These are phyloP conservation scores for Butorides virescens DNA, from an alignment of 2,113 vertebrate species.

Conservation along the genomic window DNA sequence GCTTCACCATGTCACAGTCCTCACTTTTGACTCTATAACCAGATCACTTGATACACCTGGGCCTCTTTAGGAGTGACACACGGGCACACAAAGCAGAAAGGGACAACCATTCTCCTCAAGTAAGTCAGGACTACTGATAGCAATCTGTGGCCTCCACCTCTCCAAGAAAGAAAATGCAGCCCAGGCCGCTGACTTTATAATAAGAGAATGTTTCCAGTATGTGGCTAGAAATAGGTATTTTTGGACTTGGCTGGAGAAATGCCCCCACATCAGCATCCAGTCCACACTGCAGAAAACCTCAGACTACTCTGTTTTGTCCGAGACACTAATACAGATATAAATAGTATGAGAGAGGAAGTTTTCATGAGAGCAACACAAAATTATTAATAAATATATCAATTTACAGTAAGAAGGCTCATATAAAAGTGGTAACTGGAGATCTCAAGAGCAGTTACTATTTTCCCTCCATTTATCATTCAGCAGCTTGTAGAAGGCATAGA, in stretches of 20 bases:
- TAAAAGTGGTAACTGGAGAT: neutral
- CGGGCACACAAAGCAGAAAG: neutral
- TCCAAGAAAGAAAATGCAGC: neutral
- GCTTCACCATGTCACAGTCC: accelerated
- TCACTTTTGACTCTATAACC: neutral
- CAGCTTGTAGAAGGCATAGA: neutral
- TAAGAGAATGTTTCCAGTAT: neutral
- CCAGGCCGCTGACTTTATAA: neutral
- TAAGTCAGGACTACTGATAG: neutral
- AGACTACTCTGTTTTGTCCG: neutral
- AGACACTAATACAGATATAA: neutral
- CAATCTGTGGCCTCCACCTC: neutral
- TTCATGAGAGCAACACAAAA: neutral
- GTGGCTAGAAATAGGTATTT: neutral
- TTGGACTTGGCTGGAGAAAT: neutral
- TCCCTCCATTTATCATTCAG: neutral
- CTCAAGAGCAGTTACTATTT: neutral
- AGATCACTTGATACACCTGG: neutral
- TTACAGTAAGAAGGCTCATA: neutral
- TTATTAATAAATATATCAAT: neutral
- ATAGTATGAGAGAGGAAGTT: neutral
- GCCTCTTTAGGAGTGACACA: neutral
- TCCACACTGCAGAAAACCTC: neutral
- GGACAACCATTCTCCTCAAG: neutral
- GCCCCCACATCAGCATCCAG: neutral